A percentile compares a stretch with the other conserved stretches of the same genome.
Evolutionary conservation across 2,113 vertebrate species (phyloP).

Genomic region (Rhodinocichla rosea): DNA sequence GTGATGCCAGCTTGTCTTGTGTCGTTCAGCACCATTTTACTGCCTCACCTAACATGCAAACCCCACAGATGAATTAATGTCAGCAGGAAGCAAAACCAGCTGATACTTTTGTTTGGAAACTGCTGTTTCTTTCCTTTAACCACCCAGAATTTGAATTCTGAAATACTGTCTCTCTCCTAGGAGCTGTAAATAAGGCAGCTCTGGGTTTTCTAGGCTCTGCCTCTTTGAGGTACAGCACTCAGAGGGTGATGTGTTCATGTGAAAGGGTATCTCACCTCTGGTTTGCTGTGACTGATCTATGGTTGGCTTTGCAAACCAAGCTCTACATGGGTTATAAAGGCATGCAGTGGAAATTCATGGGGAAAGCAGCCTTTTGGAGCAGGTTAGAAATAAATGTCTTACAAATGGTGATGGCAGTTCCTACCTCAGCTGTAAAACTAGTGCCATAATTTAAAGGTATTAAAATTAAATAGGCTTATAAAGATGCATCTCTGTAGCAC

Average conservation of each 20-base stretch:
- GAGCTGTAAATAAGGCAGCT: not conserved
- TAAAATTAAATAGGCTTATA: not conserved
- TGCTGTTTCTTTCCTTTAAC: not conserved
- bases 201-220: not conserved
- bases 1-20: not conserved
- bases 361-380: not conserved
- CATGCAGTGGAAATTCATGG: not conserved
- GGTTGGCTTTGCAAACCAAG: not conserved
- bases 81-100: not conserved
- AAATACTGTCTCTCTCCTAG: not conserved
- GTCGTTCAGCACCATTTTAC: not conserved
- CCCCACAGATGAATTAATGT: not conserved
- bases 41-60: not conserved
- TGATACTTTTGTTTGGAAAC: not conserved
- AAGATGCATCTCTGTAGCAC: not conserved
- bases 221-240: not conserved
- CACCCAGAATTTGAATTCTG: not conserved
- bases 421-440: not conserved
- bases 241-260: not conserved
- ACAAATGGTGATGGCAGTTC: not conserved
- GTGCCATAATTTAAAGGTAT: not conserved
- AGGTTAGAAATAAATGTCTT: not conserved
- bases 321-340: not conserved
- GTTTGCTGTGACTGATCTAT: not conserved
- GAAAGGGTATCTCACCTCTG: not conserved